These are phyloP conservation scores for Plutella xylostella DNA, from an alignment of 2,888 invertebrate genomes.

Conservation along the genomic window DNA sequence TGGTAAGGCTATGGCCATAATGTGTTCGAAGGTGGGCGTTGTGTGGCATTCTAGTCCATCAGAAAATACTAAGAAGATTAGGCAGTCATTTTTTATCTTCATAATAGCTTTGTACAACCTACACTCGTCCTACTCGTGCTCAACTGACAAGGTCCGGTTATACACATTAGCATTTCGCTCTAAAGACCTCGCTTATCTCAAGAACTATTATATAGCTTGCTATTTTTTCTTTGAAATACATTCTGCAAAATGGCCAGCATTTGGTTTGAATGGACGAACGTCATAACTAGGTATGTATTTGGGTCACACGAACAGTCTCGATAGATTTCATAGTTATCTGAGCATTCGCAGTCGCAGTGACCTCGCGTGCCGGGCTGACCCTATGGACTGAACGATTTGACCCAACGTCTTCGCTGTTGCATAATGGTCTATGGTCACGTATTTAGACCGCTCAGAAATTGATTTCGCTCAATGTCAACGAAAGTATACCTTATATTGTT, in stretches of 20 bases:
- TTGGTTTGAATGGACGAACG: background rate
- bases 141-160: background rate
- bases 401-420: no score
- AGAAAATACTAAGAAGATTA: no score
- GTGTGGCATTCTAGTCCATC: no score
- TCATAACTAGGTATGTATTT: constrained; percentile 3
- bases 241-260: background rate
- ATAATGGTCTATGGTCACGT: background rate
- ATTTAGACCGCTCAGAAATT: background rate
- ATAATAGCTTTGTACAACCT: background rate
- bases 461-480: background rate
- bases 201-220: background rate
- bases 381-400: background rate
- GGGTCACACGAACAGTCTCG: constrained; percentile 8
- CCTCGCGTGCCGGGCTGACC: constrained; percentile 30
- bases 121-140: background rate
- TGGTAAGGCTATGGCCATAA: no score
- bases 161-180: background rate
- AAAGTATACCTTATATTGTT: no score
- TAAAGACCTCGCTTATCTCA: background rate
- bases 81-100: background rate
- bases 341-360: constrained; percentile 19
- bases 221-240: background rate
- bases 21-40: no score
- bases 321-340: background rate